A percentile compares a stretch with the other conserved stretches of the same genome.
These are phyloP conservation scores for Callopanchax toddi DNA, from an alignment of 2,113 vertebrate genomes.

Conservation along the genomic window DNA sequence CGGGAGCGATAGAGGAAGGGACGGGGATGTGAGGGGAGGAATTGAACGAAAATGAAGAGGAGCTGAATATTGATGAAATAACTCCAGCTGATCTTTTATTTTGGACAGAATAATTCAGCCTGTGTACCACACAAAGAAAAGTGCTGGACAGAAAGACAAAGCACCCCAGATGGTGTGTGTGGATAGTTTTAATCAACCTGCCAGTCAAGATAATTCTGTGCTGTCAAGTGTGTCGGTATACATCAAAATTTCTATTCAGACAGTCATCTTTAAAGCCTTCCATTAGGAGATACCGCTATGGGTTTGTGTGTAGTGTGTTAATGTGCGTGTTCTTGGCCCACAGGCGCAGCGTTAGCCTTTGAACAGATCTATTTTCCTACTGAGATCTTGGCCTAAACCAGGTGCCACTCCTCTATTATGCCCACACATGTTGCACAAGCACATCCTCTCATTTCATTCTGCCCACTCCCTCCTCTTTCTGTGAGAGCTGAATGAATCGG, in stretches of 20 bases:
- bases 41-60: conserved; percentile 6
- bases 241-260: not conserved
- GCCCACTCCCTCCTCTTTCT: not conserved
- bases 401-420: conserved; percentile 33
- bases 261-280: not conserved
- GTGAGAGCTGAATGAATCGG: conserved; percentile 19
- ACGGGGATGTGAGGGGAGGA: conserved; percentile 13
- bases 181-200: conserved; percentile 25
- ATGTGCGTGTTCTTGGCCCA: conserved; percentile 15
- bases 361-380: conserved; percentile 45
- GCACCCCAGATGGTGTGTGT: not conserved
- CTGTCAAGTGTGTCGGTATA: conserved; percentile 8
- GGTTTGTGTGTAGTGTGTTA: conserved; percentile 18
- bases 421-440: conserved; percentile 29
- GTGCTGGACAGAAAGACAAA: conserved; percentile 20
- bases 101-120: conserved; percentile 7
- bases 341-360: conserved; percentile 23
- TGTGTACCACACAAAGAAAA: conserved; percentile 21
- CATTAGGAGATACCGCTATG: not conserved
- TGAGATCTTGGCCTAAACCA: conserved; percentile 30
- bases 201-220: conserved; percentile 17
- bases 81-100: conserved; percentile 9
- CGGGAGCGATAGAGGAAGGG: conserved; percentile 7
- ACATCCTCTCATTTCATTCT: conserved; percentile 14
- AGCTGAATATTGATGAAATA: conserved; percentile 33